phyloP scores from a whole-genome alignment of 1,140 invertebrate species.

The Plutomurus gul region DNA sequence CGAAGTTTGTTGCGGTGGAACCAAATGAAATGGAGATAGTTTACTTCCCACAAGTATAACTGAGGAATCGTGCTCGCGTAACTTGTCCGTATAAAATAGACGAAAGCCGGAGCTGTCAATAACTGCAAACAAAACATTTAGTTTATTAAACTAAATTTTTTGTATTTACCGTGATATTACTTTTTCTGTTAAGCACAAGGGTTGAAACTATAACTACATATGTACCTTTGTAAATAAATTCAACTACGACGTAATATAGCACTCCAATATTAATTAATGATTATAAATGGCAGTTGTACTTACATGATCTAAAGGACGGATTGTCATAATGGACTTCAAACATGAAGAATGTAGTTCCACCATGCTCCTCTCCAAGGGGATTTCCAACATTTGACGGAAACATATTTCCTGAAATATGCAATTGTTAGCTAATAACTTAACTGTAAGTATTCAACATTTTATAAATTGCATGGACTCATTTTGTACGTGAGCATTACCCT shows the following conservation, averaged over 20 bases:
- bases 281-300: conserved; percentile 38
- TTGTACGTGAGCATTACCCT: conserved; percentile 64
- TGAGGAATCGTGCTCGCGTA: conserved; percentile 75
- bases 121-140: conserved; percentile 35
- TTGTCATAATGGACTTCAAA: conserved; percentile 87
- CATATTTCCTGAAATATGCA: conserved; percentile 69
- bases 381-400: conserved; percentile 79
- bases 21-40: conserved; percentile 75
- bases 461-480: background rate
- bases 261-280: background rate
- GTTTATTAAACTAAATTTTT: background rate
- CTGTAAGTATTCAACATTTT: background rate
- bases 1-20: conserved; percentile 74
- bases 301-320: conserved; percentile 67
- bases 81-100: conserved; percentile 72
- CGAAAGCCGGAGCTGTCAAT: conserved; percentile 79
- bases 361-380: conserved; percentile 70
- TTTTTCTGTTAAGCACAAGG: no score
- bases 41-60: conserved; percentile 79
- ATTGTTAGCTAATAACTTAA: background rate
- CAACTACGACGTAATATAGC: background rate
- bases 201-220: no score
- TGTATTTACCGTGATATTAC: background rate
- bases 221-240: background rate
- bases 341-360: conserved; percentile 78